phyloP scores from a whole-genome alignment of 2,113 vertebrate genomes.

The Sigmodon hispidus region DNA sequence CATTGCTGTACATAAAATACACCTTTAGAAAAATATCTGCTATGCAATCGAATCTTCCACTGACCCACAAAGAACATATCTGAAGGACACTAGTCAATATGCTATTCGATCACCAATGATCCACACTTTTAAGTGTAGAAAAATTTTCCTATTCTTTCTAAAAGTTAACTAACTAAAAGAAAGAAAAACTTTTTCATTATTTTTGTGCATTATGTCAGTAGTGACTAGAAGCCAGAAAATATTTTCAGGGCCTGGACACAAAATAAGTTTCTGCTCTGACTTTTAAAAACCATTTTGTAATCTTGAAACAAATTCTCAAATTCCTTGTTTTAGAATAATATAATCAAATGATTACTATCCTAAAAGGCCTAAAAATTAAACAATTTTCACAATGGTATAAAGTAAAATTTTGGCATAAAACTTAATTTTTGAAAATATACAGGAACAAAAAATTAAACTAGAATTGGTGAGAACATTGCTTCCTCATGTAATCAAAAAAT shows the following conservation, averaged over 20 bases:
- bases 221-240: slow-evolving; percentile 49
- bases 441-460: background rate
- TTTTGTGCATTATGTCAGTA: slow-evolving; percentile 52
- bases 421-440: background rate
- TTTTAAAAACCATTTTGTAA: slow-evolving; percentile 51
- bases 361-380: background rate
- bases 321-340: slow-evolving; percentile 53
- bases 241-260: slow-evolving; percentile 57
- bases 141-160: background rate
- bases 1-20: background rate
- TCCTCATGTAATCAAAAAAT: background rate
- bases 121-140: background rate
- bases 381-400: background rate
- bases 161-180: slow-evolving; percentile 20
- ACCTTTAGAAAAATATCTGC: background rate
- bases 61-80: background rate
- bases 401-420: background rate
- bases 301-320: slow-evolving; percentile 58
- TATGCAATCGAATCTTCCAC: background rate
- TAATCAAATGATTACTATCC: slow-evolving; percentile 8
- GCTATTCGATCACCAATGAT: background rate
- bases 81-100: background rate
- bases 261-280: slow-evolving; percentile 64
- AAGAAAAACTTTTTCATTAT: background rate
- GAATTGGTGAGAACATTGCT: background rate